Base-by-base conservation (phyloP, 2,888 invertebrate species). In the Tenthredo scrophulariae region DNA sequence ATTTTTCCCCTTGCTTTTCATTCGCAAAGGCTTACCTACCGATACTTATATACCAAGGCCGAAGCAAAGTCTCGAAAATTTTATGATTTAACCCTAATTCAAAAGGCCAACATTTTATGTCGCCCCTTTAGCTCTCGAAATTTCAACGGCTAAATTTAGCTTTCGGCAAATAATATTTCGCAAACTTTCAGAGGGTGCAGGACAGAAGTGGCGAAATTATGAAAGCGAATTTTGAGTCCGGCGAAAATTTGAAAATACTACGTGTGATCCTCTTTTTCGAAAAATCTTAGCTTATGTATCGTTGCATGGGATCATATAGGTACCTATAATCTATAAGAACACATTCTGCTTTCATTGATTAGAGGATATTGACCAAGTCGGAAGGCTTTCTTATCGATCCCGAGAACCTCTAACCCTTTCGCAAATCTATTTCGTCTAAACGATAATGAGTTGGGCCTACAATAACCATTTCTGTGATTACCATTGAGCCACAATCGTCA, bases 81-180 rank as follows among this genome's bases (percentile, higher is more conserved):
- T 91, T 91, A 92, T 87, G 91, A 91, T 92, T 92, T 92, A 92
- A 92, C 91, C 91, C 92, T 90, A 91, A 92, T 93, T 92, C 91
- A 91, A 92, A 91, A 92, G 91, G 91, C 91, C n/a, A 77, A 77
- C 29, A 50, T 50, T 77, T 74, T 74, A 74, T 74, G 43, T 74
- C 43, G 74, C 43, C 72, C 70, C 37, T 22, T 43, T 22, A 43
- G 18, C 43, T 26, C 9, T 43, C 13, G 26, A 43, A 74, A 74
- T 43, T 74, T 22, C 40, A 13, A 13, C 43, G n/a, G 72, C 72
- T 43, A 74, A 74, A 74, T 74, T 40, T 40, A 13, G 40, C 40
- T 40, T n/a, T 74, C 43, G 1, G 72, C 72, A 74, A 74, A 74
- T 67, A 67, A 67, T 18, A 43, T 74, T 74, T 74, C 72, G 43